Evolutionary conservation across 2,113 vertebrate species (phyloP), one percentile per base, ranked within the genome.

Genomic region (Cololabis saira): DNA sequence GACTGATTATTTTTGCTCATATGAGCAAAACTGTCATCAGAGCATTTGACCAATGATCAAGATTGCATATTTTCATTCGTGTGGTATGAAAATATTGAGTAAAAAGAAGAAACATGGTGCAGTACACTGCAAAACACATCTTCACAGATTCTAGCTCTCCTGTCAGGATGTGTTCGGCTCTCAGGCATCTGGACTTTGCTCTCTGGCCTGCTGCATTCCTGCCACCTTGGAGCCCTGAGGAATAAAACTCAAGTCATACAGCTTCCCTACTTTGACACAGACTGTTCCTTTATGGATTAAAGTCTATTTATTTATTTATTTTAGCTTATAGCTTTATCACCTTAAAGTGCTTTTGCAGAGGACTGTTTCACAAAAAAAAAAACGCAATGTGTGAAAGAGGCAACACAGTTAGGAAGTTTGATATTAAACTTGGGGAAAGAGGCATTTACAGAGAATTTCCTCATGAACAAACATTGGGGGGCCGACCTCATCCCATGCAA

Each of bases 151-250:
- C 75, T 55, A 11, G 62, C 84, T 61, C 24, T 65, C 64, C 59
- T 49, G 70, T 78, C 82, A 50, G 62, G 33, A 11, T 7, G 33
- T 37, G 33, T 68, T 52, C 53, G 18, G 22, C 70, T 71, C 75
- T 27, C 24, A 27, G 24, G 24, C 24, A 27, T 27, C 24, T 27
- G 24, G 24, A 27, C 24, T 27, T 27, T 27, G 3, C 24, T 2
- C 63, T 84, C 84, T 85, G 76, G 64, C 55, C 71, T 60, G 24
- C 54, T 67, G 33, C 66, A 74, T 66, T 62, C 58, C 40, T 65
- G 30, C 69, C 74, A 78, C 71, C 70, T 72, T 67, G 61, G 74
- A 62, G 70, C 63, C 48, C 75, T 1, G 33, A 53, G 67, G 73
- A 70, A 61, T 67, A 72, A 61, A 60, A 45, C 49, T 71, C 33